These are phyloP conservation scores for Macropodus opercularis DNA, from an alignment of 2,797 vertebrate genomes.

Conservation along the genomic window DNA sequence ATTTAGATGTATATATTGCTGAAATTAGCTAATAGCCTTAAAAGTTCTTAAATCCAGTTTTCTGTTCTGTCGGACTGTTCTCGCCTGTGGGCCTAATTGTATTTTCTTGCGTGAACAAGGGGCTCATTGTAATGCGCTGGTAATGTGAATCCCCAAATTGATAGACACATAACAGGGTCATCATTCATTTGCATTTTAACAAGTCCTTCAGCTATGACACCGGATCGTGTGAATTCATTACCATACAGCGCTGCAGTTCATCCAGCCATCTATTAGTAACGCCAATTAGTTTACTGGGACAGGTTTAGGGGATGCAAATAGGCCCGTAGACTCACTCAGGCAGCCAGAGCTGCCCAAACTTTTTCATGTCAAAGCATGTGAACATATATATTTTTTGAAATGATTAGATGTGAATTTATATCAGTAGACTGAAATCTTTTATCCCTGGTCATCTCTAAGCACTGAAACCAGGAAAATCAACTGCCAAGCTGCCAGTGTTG, in stretches of 20 bases:
- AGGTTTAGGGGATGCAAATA: slow-evolving; percentile 70
- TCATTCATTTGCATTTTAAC: slow-evolving; percentile 83
- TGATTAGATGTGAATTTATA: slow-evolving; percentile 6
- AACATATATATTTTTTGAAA: background rate
- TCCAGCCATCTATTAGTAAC: slow-evolving; percentile 85
- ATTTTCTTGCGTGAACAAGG: slow-evolving; percentile 74
- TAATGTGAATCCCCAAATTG: slow-evolving; percentile 75
- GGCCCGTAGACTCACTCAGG: slow-evolving; percentile 52
- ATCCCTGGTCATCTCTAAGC: too few relatives aligned
- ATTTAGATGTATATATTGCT: slow-evolving; percentile 31
- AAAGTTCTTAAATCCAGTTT: slow-evolving; percentile 49
- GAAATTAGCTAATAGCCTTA: slow-evolving; percentile 53
- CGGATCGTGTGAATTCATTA: slow-evolving; percentile 79
- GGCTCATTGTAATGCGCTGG: slow-evolving; percentile 74
- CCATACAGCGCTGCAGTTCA: slow-evolving; percentile 76
- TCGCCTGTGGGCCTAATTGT: slow-evolving; percentile 57
- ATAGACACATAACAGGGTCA: slow-evolving; percentile 80
- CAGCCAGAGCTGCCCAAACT: slow-evolving; percentile 51
- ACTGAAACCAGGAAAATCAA: too few relatives aligned
- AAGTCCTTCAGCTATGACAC: slow-evolving; percentile 82
- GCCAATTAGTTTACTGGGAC: slow-evolving; percentile 86
- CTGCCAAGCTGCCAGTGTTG: slow-evolving; percentile 28
- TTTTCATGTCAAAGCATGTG: slow-evolving; percentile 56
- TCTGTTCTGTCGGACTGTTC: slow-evolving; percentile 35
- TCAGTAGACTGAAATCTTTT: slow-evolving; percentile 11